Evolutionary conservation across 2,797 vertebrate species (phyloP).

Genomic region (Sylvia borin): DNA sequence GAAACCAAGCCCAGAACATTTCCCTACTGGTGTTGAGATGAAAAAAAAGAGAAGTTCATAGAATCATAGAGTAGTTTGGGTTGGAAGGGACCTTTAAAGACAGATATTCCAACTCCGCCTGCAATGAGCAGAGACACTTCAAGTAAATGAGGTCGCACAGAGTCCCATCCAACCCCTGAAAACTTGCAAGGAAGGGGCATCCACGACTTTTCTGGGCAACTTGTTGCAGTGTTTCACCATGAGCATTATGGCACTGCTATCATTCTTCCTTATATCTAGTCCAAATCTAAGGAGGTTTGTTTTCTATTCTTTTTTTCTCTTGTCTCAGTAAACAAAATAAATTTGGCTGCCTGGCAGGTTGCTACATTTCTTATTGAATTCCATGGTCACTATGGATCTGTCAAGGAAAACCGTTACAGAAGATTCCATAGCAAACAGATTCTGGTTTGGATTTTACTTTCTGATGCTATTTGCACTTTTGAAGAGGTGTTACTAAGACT

Average conservation of each 20-base stretch:
- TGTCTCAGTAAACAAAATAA: not conserved
- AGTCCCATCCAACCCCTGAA: not conserved
- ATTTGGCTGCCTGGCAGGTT: not conserved
- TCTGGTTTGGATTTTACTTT: not conserved
- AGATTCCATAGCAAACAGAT: not conserved
- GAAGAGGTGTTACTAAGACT: not conserved
- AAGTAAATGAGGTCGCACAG: not conserved
- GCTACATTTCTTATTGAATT: not conserved
- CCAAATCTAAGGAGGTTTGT: not conserved
- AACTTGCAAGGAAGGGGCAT: not conserved
- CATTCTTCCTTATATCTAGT: not conserved
- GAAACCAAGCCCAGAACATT: conserved; percentile 17
- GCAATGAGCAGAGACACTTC: not conserved
- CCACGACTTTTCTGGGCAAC: not conserved
- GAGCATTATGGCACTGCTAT: not conserved
- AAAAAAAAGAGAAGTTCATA: not conserved
- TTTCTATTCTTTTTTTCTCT: not conserved
- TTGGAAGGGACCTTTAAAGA: not conserved
- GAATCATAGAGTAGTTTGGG: not conserved
- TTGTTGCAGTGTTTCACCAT: not conserved
- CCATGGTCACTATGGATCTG: not conserved
- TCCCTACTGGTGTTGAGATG: conserved; percentile 21
- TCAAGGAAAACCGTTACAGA: not conserved
- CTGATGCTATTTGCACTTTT: not conserved
- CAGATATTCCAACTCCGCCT: not conserved